Base-by-base conservation (phyloP, 2,113 vertebrate genomes). In the Myiozetetes cayanensis region DNA sequence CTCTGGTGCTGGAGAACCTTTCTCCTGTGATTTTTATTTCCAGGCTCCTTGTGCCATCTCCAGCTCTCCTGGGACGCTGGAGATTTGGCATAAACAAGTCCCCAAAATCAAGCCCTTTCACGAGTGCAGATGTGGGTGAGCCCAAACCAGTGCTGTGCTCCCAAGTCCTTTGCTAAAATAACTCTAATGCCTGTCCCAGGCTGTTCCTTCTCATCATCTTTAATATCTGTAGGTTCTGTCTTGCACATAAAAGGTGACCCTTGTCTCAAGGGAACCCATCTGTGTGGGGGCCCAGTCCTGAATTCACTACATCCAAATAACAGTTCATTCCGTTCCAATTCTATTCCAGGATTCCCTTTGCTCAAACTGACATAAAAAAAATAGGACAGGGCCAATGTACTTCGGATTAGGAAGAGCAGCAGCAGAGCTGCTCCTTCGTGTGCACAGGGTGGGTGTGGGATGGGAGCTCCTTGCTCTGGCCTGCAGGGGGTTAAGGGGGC, bases 381-480 rank as follows among this genome's bases (percentile, higher is more conserved):
- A 39, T 27, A n/a, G 27, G 70, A 81, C 33, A 61, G 8, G 46
- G 11, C 4, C 10, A n/a, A 24, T 0, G 3, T 14, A 6, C 55
- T 93, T 21, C 39, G 73, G 44, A 22, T 76, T 28, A 55, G 67
- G 61, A 85, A 55, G 12, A 37, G 78, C 66, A 78, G 65, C 70
- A 75, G 56, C 44, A 90, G 52, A 82, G 58, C 62, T 83, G 66
- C 18, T 93, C 43, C 70, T 82, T 55, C 67, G 8, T 3, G 18
- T 21, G 73, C 86, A n/a, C 4, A 0, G 1, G 31, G 19, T 39
- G 52, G 39, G 3, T 18, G 35, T n/a, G 50, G 63, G 10, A 3
- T 8, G 35, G 37, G 43, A 59, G 87, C 66, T 91, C 65, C 79
- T 23, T 46, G 50, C 30, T 68, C 41, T 49, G 76, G 83, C 53